phyloP scores from a whole-genome alignment of 2,888 invertebrate species.

The Phyllotreta striolata region DNA sequence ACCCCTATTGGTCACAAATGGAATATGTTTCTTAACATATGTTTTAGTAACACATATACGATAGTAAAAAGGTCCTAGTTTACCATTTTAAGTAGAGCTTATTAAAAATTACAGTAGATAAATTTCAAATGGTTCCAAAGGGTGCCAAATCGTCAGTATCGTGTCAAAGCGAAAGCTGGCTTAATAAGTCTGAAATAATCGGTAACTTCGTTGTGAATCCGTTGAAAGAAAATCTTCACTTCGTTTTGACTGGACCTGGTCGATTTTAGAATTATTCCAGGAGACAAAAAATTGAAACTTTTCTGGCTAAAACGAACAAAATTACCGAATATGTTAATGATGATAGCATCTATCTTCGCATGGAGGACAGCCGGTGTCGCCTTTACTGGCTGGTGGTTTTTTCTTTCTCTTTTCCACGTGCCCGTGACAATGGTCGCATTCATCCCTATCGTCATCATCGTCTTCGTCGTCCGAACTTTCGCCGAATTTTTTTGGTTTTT shows the following conservation, averaged over 20 bases:
- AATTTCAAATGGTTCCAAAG: too few species aligned
- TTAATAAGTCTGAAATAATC: too few species aligned
- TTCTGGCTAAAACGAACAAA: too few species aligned
- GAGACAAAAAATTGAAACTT: too few species aligned
- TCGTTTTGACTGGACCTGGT: too few species aligned
- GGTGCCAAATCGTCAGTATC: too few species aligned
- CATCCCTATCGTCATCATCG: slow-evolving; percentile 74
- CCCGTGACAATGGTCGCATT: slow-evolving; percentile 88
- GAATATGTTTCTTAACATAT: background rate
- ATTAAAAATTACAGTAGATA: background rate
- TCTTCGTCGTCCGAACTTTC: slow-evolving; percentile 84
- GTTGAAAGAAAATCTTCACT: too few species aligned
- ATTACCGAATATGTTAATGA: too few species aligned
- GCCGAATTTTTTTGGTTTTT: slow-evolving; percentile 86
- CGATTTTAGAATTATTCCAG: too few species aligned
- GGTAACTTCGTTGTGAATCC: too few species aligned
- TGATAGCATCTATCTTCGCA: slow-evolving; percentile 24
- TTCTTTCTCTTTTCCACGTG: slow-evolving; percentile 72
- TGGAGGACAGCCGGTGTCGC: slow-evolving; percentile 26
- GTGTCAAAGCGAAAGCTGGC: too few species aligned
- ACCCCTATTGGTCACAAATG: slow-evolving; percentile 2
- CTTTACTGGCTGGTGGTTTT: slow-evolving; percentile 28
- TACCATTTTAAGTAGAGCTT: background rate
- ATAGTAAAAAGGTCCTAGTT: slow-evolving; percentile 2
- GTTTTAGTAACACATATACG: too few species aligned